Evolutionary conservation across 1,140 invertebrate species (phyloP), one percentile per base, ranked within the genome.

Genomic region (Nylanderia fulva): DNA sequence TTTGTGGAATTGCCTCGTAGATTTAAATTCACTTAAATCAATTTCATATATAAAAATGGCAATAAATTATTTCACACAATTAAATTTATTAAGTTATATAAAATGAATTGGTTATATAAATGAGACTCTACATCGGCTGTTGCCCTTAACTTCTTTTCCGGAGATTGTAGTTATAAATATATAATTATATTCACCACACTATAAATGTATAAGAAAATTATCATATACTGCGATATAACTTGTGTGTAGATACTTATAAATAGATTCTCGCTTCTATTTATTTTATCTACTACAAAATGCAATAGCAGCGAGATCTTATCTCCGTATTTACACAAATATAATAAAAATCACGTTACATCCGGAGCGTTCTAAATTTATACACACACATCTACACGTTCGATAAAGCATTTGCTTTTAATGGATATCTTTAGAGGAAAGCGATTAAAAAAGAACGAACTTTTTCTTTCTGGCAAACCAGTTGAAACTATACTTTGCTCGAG

Each of bases 281-380:
- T 54, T 77, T 66, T 66, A 77, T 52, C 42, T 18, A 48, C 7
- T 48, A 27, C n/a, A 11, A 52, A 36, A 27, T 29, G 36, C 56
- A 76, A 45, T 58, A 48, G 18, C 24, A 9, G 13, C n/a, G 29
- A n/a, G n/a, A 66, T 77, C 42, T 24, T 77, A 66, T 66, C 60
- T 64, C 13, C 27, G 18, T 54, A 27, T 66, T 77, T 77, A 33
- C 60, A 4, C 18, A 36, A 45, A 15, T 15, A 27, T 42, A 33
- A 64, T 24, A 48, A 77, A 77, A 77, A 77, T 77, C 9, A 29
- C 24, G 33, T 77, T 33, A 64, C 66, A 33, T 77, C 42, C 42
- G 24, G 61, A 61, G n/a, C 60, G 66, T 24, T 77, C 75, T 54
- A 77, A 36, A 77, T 66, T 66, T 77, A 77, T 66, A 66, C 29